Conservation (phyloP, 2,797 vertebrate species). For the Squalus acanthias region DNA sequence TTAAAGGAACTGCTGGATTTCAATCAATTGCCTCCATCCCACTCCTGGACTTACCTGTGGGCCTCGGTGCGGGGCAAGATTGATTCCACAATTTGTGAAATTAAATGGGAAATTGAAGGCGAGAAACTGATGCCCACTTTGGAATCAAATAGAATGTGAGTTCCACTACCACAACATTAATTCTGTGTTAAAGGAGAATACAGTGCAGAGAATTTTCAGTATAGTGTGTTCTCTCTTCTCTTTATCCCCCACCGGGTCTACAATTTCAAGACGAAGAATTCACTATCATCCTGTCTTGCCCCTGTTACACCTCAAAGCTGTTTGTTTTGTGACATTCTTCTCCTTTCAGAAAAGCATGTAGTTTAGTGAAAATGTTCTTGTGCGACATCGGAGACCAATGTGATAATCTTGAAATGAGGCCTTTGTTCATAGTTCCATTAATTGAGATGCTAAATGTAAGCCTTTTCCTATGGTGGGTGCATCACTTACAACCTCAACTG, state of each 20-base stretch:
- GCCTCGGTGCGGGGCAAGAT: no score
- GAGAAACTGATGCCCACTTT: not conserved
- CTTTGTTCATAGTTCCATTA: not conserved
- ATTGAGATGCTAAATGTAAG: not conserved
- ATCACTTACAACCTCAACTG: not conserved
- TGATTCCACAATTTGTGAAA: not conserved
- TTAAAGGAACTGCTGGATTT: not conserved
- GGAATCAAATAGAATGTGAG: not conserved
- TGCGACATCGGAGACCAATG: not conserved
- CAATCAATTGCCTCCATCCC: not conserved
- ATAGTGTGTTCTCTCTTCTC: not conserved
- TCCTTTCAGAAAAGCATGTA: not conserved
- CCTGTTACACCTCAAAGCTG: not conserved
- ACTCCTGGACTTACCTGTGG: not conserved
- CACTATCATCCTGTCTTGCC: not conserved
- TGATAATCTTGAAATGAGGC: not conserved
- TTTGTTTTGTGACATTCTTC: not conserved
- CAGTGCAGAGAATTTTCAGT: not conserved
- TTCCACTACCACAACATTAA: not conserved
- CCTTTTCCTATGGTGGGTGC: not conserved
- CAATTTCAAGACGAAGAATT: not conserved
- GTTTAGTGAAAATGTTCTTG: not conserved
- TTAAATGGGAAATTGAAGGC: not conserved
- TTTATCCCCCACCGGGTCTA: no score
- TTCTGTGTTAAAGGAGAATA: not conserved